A percentile compares a stretch with the other conserved stretches of the same genome.
Conservation (phyloP, 2,797 vertebrate genomes). For the Melanotaenia parkinsoni region DNA sequence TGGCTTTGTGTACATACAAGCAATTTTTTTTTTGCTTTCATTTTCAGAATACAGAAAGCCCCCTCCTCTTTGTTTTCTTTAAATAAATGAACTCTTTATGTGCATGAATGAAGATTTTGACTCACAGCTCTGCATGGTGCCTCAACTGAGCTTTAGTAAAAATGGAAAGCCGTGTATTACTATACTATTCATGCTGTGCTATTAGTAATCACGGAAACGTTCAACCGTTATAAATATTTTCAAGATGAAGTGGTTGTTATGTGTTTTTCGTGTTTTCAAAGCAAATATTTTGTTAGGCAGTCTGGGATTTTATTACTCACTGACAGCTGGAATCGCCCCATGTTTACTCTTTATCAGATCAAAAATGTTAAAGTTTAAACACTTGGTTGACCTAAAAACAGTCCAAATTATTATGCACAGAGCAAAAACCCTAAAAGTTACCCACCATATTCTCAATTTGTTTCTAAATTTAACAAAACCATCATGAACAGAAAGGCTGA, state of each 20-base stretch:
- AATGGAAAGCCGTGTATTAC: constrained; percentile 8
- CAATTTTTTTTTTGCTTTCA: not conserved
- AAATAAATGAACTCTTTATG: constrained; percentile 3
- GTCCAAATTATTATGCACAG: no score
- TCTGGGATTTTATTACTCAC: constrained; percentile 3
- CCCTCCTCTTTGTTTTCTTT: not conserved
- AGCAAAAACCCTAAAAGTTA: no score
- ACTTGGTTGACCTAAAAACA: no score
- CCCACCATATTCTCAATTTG: no score
- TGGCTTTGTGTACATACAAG: no score
- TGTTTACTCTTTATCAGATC: no score
- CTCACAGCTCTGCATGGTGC: not conserved
- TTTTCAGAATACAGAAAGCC: not conserved
- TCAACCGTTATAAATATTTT: not conserved
- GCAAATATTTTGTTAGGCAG: constrained; percentile 1
- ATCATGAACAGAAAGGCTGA: no score
- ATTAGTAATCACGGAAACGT: constrained; percentile 10
- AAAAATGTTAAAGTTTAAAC: no score
- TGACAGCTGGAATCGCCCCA: constrained; percentile 5
- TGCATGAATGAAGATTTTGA: constrained; percentile 3
- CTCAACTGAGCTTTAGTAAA: not conserved
- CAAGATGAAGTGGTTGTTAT: not conserved
- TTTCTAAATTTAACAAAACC: no score
- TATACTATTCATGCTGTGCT: constrained; percentile 1
- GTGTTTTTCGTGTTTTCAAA: not conserved